A percentile compares a stretch with the other conserved stretches of the same genome.
Conservation (phyloP, 2,888 invertebrate species). For the Apotomis capreana region DNA sequence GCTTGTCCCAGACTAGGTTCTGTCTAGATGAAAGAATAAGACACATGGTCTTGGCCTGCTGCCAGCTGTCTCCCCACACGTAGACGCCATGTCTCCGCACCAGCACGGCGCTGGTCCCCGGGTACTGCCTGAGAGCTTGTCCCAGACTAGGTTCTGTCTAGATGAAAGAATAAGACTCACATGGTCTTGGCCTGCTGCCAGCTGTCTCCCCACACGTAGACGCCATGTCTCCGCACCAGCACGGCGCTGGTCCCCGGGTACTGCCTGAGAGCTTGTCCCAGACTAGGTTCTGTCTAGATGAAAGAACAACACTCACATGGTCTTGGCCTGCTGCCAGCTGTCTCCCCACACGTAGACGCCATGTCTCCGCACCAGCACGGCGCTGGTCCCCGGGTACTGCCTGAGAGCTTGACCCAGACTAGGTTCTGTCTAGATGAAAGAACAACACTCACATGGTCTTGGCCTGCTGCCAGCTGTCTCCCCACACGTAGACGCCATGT, state of each 20-base stretch:
- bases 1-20: constrained; percentile 86
- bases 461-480: constrained; percentile 91
- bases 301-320: constrained; percentile 84
- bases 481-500: constrained; percentile 99
- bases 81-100: constrained; percentile 98
- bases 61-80: constrained; percentile 98
- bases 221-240: constrained; percentile 96
- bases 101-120: constrained; percentile 82
- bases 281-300: neutral
- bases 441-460: too few species aligned
- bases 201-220: constrained; percentile 97
- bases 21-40: too few species aligned
- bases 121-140: constrained; percentile 90
- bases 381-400: constrained; percentile 94
- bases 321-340: constrained; percentile 97
- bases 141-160: constrained; percentile 82
- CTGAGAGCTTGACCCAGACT: constrained; percentile 89
- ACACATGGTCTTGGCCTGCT: constrained; percentile 71
- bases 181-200: constrained; percentile 95
- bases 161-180: too few species aligned
- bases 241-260: constrained; percentile 93
- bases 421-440: too few species aligned
- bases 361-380: constrained; percentile 95
- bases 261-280: too few species aligned
- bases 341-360: constrained; percentile 99